Conservation (phyloP, 2,113 vertebrate genomes). For the Seriola aureovittata region DNA sequence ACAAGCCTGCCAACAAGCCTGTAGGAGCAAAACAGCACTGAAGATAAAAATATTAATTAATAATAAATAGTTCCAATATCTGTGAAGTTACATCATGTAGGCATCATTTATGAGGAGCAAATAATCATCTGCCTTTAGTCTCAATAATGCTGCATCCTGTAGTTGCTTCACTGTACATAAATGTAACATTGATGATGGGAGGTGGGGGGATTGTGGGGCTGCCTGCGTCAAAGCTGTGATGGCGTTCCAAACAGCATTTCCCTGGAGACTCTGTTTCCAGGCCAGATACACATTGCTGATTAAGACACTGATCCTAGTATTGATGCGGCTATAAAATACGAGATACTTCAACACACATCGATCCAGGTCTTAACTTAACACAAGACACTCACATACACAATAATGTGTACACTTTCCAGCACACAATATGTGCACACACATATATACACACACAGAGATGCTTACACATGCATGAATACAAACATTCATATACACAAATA, state of each 20-base stretch:
- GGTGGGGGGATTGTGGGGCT: not conserved
- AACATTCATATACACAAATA: constrained; percentile 7
- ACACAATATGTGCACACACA: not conserved
- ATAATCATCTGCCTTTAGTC: constrained; percentile 21
- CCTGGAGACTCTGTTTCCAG: constrained; percentile 62
- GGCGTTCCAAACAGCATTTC: constrained; percentile 57
- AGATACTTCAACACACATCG: constrained; percentile 67
- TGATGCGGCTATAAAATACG: constrained; percentile 72
- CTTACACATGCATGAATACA: not conserved
- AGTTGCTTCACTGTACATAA: constrained; percentile 39
- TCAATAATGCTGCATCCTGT: constrained; percentile 9
- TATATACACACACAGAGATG: not conserved
- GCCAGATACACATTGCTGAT: constrained; percentile 77
- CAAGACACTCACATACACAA: constrained; percentile 24
- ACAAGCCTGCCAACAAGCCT: constrained; percentile 58
- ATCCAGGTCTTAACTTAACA: constrained; percentile 56
- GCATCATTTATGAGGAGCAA: constrained; percentile 36
- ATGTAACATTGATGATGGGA: constrained; percentile 39
- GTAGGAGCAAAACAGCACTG: constrained; percentile 55
- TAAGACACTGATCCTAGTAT: constrained; percentile 75
- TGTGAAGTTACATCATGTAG: constrained; percentile 40
- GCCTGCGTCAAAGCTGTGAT: constrained; percentile 50
- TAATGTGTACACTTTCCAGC: constrained; percentile 9
- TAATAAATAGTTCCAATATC: constrained; percentile 38
- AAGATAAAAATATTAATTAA: constrained; percentile 49